A percentile compares a stretch with the other conserved stretches of the same genome.
These are phyloP conservation scores for Plusia festucae DNA, from an alignment of 2,888 invertebrate genomes.

Conservation along the genomic window DNA sequence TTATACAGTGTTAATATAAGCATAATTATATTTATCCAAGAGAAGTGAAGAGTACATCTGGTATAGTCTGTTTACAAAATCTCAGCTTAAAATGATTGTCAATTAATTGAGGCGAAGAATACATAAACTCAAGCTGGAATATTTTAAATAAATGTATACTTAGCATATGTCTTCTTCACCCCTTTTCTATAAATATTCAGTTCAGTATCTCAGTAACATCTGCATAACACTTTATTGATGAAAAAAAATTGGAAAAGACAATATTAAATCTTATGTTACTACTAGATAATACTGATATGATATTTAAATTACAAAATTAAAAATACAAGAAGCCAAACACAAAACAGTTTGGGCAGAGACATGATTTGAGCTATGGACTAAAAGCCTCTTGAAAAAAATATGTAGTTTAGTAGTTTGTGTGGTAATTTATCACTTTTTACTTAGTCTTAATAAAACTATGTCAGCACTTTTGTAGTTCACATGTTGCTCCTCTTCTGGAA, in stretches of 20 bases:
- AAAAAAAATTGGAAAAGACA: background rate
- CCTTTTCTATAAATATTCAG: too few species aligned
- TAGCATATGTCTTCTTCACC: too few species aligned
- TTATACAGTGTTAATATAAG: too few species aligned
- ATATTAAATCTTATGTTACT: background rate
- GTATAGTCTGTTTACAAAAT: too few species aligned
- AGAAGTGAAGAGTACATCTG: too few species aligned
- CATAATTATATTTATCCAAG: too few species aligned
- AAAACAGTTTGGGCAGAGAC: background rate
- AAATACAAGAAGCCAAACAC: background rate
- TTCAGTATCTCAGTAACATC: too few species aligned
- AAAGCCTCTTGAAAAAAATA: background rate
- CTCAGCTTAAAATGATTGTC: too few species aligned
- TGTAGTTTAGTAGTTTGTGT: background rate
- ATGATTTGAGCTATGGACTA: background rate
- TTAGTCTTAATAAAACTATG: slow-evolving; percentile 88
- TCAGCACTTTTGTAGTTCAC: slow-evolving; percentile 90
- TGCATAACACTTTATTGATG: background rate
- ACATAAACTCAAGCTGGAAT: too few species aligned
- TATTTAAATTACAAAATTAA: background rate
- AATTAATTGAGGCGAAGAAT: too few species aligned
- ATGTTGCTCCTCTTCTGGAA: slow-evolving; percentile 90
- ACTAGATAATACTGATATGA: background rate
- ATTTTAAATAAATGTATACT: too few species aligned
- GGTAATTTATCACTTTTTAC: slow-evolving; percentile 68